These are phyloP conservation scores for Corvus hawaiiensis DNA, from an alignment of 2,113 vertebrate species.

Conservation along the genomic window DNA sequence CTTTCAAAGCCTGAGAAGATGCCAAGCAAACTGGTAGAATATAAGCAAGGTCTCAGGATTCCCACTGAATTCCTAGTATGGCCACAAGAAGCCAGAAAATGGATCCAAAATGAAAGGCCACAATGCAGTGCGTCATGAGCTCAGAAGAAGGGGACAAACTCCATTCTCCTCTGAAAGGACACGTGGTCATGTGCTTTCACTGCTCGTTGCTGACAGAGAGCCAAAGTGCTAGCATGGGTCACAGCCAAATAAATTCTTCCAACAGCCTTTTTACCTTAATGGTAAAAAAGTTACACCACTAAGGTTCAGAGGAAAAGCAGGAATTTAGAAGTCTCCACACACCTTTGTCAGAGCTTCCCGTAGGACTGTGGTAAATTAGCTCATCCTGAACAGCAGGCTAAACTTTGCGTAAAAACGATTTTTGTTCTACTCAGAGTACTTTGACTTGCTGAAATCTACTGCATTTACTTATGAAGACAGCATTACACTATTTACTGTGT, in stretches of 20 bases:
- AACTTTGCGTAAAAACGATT: neutral
- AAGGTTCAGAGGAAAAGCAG: neutral
- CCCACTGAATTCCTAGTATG: neutral
- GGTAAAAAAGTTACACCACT: neutral
- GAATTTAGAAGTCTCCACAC: neutral
- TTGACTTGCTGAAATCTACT: neutral
- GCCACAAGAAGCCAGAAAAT: neutral
- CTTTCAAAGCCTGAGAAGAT: neutral
- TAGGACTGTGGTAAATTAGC: neutral
- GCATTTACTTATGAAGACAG: neutral
- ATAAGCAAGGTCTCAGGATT: neutral
- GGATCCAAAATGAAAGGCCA: neutral
- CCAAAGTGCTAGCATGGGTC: neutral
- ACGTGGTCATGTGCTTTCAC: neutral
- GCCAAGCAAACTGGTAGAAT: neutral
- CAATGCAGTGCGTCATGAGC: accelerated
- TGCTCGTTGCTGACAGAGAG: neutral
- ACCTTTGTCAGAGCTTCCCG: neutral
- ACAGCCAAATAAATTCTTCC: neutral
- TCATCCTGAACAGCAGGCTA: neutral
- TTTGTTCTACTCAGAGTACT: neutral
- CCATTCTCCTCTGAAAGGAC: neutral
- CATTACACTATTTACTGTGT: neutral
- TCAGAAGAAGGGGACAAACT: neutral
- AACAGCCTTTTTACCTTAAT: neutral